Evolutionary conservation across 1,140 invertebrate genomes (phyloP).

Genomic region (Holcopasites calliopsidis): DNA sequence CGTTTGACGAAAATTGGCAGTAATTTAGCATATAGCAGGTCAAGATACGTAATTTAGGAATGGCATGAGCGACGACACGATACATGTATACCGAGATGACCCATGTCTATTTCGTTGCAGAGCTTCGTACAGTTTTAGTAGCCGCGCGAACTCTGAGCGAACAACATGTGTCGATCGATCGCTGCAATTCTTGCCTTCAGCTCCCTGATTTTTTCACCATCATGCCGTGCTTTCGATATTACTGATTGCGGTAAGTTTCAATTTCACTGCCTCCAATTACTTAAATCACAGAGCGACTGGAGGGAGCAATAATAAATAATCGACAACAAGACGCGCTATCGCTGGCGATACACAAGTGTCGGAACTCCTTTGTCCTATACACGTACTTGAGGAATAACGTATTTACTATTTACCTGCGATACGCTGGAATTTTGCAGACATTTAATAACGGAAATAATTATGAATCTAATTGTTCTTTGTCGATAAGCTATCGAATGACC

Average conservation of each 20-base stretch:
- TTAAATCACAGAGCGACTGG: background rate
- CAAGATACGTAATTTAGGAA: constrained; percentile 6
- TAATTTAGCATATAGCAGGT: background rate
- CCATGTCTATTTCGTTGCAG: constrained; percentile 25
- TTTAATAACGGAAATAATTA: background rate
- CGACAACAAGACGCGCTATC: too few relatives aligned
- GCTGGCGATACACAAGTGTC: too few relatives aligned
- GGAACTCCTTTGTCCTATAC: too few relatives aligned
- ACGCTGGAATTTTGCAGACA: background rate
- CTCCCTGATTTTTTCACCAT: constrained; percentile 20
- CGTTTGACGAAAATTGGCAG: background rate
- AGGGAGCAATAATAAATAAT: background rate
- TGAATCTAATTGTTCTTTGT: too few relatives aligned
- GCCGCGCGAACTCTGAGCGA: background rate
- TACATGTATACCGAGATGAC: background rate
- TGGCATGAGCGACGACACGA: background rate
- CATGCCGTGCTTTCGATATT: constrained; percentile 25
- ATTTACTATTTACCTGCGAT: background rate
- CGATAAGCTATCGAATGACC: too few relatives aligned
- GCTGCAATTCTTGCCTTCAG: constrained; percentile 3
- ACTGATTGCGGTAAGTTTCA: constrained; percentile 60
- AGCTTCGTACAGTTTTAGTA: constrained; percentile 26
- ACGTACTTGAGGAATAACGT: too few relatives aligned
- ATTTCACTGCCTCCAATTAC: background rate
- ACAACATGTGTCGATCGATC: constrained; percentile 39